Percentiles rank a stretch among this genome's conserved stretches.
Conservation (phyloP, 2,113 vertebrate species). For the Cacatua alba region DNA sequence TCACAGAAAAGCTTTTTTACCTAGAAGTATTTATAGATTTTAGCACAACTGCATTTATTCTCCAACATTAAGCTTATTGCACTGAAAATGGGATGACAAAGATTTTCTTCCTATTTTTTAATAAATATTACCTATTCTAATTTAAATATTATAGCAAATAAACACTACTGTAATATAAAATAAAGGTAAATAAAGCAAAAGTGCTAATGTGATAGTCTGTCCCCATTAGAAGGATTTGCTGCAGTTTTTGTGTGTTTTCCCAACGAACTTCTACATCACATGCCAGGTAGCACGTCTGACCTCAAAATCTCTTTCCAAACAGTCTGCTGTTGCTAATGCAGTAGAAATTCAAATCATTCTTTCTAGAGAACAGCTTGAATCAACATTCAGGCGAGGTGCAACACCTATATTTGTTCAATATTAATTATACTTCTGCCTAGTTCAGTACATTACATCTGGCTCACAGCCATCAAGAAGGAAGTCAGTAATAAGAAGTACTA, state of each 20-base stretch:
- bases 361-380: not conserved
- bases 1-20: not conserved
- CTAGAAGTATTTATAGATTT: not conserved
- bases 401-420: slow-evolving; percentile 16
- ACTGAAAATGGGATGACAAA: not conserved
- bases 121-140: not conserved
- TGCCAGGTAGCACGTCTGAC: slow-evolving; percentile 1
- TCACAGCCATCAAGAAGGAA: not conserved
- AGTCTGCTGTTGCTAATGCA: not conserved
- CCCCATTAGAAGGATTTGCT: not conserved
- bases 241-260: not conserved
- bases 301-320: slow-evolving; percentile 32
- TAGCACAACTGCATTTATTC: not conserved
- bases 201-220: not conserved
- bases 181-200: not conserved
- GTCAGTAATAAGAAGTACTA: not conserved
- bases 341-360: not conserved
- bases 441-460: not conserved
- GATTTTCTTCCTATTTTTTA: accelerated
- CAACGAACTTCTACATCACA: not conserved
- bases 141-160: not conserved
- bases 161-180: not conserved
- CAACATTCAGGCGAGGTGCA: not conserved
- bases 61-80: not conserved
- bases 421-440: not conserved